Percentiles rank a stretch among this genome's conserved stretches.
These are phyloP conservation scores for Dioctria linearis DNA, from an alignment of 2,888 invertebrate species.

Conservation along the genomic window DNA sequence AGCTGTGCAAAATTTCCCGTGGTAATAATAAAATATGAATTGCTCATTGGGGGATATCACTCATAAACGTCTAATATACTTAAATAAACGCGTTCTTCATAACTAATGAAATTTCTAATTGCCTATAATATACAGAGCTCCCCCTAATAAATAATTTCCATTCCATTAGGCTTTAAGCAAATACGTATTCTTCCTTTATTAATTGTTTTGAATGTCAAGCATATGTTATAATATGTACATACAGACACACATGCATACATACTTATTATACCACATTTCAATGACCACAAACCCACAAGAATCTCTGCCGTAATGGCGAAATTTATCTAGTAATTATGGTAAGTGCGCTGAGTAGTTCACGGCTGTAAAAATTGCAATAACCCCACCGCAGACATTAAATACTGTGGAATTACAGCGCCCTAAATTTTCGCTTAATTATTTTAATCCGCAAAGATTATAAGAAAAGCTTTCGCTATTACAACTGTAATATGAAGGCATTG, in stretches of 20 bases:
- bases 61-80: no score
- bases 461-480: conserved; percentile 34
- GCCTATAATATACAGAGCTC: no score
- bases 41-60: no score
- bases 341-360: conserved; percentile 14
- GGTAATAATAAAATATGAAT: no score
- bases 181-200: not conserved
- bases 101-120: no score
- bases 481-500: not conserved
- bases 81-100: no score
- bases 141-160: no score
- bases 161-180: not conserved
- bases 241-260: no score
- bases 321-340: conserved; percentile 36
- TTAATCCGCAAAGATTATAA: conserved; percentile 22
- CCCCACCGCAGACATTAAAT: conserved; percentile 15
- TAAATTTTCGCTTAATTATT: conserved; percentile 31
- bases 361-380: conserved; percentile 25
- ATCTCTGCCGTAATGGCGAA: not conserved
- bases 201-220: conserved; percentile 2
- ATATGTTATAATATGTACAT: not conserved
- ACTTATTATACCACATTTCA: not conserved
- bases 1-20: no score
- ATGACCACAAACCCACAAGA: conserved; percentile 17
- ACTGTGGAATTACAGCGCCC: not conserved